These are phyloP conservation scores for Axea sp. DNA, from an alignment of 2,888 invertebrate species.

Conservation along the genomic window DNA sequence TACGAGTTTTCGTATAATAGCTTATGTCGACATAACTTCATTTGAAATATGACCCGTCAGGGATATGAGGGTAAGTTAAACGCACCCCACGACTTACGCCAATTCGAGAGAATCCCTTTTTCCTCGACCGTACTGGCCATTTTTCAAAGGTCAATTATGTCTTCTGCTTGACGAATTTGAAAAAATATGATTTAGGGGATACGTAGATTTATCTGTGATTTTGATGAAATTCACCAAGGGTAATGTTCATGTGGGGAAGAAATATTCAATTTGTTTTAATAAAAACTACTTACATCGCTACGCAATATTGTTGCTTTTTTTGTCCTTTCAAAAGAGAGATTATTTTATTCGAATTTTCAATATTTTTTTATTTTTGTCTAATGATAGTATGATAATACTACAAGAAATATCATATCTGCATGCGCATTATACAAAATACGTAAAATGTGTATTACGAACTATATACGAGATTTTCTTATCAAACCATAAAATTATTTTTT, in stretches of 20 bases:
- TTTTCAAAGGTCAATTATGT: constrained; percentile 43
- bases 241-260: neutral
- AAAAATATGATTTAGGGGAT: constrained; percentile 19
- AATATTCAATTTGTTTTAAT: constrained; percentile 13
- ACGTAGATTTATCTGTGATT: constrained; percentile 8
- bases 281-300: neutral
- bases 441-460: no score
- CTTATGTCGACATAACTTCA: constrained; percentile 57
- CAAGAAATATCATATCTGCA: no score
- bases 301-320: no score
- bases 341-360: no score
- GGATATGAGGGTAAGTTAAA: constrained; percentile 37
- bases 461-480: no score
- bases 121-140: constrained; percentile 6
- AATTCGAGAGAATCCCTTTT: constrained; percentile 21
- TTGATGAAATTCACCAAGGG: constrained; percentile 1
- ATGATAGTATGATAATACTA: no score
- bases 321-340: no score
- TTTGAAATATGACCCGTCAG: constrained; percentile 53
- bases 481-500: no score
- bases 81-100: constrained; percentile 31
- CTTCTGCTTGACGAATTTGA: constrained; percentile 33
- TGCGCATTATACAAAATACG: no score
- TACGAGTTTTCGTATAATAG: constrained; percentile 58
- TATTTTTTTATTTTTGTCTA: no score